phyloP scores from a whole-genome alignment of 2,113 vertebrate species.

The Chaetura pelagica region DNA sequence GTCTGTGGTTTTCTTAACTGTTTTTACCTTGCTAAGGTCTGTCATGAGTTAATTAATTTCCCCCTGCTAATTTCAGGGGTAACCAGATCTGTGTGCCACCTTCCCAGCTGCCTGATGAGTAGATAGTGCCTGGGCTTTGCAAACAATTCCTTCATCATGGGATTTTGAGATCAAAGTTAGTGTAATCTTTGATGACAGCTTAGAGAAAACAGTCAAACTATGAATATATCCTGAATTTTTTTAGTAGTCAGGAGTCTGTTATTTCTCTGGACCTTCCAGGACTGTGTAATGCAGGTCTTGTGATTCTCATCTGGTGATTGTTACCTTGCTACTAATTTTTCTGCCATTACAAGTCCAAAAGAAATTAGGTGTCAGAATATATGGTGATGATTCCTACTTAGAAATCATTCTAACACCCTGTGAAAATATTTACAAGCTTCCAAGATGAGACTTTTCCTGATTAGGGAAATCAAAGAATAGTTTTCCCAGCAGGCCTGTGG shows the following conservation, averaged over 20 bases:
- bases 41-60: neutral
- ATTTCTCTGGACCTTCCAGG: neutral
- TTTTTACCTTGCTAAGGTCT: neutral
- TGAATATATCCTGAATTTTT: neutral
- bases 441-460: slow-evolving; percentile 28
- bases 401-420: neutral
- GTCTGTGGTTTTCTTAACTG: neutral
- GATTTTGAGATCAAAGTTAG: too few species aligned
- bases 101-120: neutral
- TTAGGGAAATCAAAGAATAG: slow-evolving; percentile 53
- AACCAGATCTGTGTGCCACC: neutral
- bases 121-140: neutral
- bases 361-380: neutral
- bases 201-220: neutral
- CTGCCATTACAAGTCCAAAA: neutral
- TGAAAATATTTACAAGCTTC: slow-evolving; percentile 63
- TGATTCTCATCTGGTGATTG: neutral
- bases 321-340: neutral
- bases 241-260: accelerated
- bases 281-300: neutral
- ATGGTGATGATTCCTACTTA: neutral
- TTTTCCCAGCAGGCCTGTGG: slow-evolving; percentile 50
- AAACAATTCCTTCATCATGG: neutral
- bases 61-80: too few species aligned
- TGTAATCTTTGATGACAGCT: neutral